phyloP scores from a whole-genome alignment of 2,797 vertebrate species.

The Falco columbarius region DNA sequence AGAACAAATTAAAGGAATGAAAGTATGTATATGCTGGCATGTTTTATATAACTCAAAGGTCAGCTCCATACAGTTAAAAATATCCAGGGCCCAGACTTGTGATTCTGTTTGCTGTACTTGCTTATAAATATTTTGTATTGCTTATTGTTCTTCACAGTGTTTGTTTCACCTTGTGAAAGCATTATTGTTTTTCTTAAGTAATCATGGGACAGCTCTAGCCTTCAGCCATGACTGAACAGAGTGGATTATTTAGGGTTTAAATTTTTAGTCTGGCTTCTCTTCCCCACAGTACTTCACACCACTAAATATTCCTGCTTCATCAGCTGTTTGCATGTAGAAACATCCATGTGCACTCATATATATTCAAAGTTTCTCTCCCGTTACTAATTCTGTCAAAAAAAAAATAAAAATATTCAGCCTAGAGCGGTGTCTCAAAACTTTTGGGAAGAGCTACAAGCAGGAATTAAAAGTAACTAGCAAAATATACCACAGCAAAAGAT shows the following conservation, averaged over 20 bases:
- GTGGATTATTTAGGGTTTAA: not conserved
- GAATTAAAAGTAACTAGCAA: not conserved
- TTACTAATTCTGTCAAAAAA: not conserved
- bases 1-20: not conserved
- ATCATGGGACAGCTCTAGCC: not conserved
- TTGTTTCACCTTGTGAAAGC: not conserved
- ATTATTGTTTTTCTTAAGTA: not conserved
- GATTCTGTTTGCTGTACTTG: not conserved
- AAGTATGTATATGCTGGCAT: not conserved
- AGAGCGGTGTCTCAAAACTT: not conserved
- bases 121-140: not conserved
- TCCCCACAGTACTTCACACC: not conserved
- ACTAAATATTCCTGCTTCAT: not conserved
- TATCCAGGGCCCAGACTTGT: not conserved
- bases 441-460: not conserved
- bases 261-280: not conserved
- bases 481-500: not conserved
- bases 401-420: not conserved
- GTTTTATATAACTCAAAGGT: not conserved
- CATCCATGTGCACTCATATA: not conserved
- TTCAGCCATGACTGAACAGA: not conserved
- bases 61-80: not conserved
- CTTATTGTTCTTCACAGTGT: not conserved
- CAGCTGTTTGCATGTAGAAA: not conserved
- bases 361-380: not conserved